Evolutionary conservation across 2,888 invertebrate genomes (phyloP), one percentile per base, ranked within the genome.

Genomic region (Diploptera punctata): DNA sequence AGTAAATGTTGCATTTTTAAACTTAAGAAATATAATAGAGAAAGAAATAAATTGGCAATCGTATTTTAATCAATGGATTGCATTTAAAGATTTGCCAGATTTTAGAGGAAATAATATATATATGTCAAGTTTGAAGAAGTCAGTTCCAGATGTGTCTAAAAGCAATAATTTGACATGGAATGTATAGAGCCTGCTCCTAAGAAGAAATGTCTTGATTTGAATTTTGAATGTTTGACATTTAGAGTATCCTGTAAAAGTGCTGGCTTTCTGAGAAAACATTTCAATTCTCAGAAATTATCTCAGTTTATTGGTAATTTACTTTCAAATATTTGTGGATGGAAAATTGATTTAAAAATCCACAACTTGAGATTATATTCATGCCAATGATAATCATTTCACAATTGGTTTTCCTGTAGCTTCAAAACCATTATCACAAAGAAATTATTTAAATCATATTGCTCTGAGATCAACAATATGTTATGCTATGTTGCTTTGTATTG

Each of bases 211-310:
- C n/a, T n/a, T n/a, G n/a, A n/a, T n/a, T n/a, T n/a, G n/a, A n/a
- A n/a, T n/a, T n/a, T n/a, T n/a, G n/a, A n/a, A n/a, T n/a, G n/a
- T n/a, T n/a, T n/a, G n/a, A 68, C n/a, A 7, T 68, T 68, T 31
- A 26, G 68, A 68, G 52, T 68, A n/a, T 68, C 68, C 16, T 68
- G 68, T 21, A 68, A 68, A 18, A 31, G 68, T 68, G 31, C 68
- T 7, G 68, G 68, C 16, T 31, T 18, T 26, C 10, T 68, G n/a
- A 29, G 33, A 19, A 68, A 33, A 68, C n/a, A 7, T 19, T 68
- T 52, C 31, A 19, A 29, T 19, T 21, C 26, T 49, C n/a, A 33
- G n/a, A 33, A 13, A 10, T 52, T 68, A 31, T 13, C 68, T 18
- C 26, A 21, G 19, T 21, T 68, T 21, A 68, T 68, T 49, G 68